Conservation (phyloP, 2,888 invertebrate species). For the Psococerastis gibbosa region DNA sequence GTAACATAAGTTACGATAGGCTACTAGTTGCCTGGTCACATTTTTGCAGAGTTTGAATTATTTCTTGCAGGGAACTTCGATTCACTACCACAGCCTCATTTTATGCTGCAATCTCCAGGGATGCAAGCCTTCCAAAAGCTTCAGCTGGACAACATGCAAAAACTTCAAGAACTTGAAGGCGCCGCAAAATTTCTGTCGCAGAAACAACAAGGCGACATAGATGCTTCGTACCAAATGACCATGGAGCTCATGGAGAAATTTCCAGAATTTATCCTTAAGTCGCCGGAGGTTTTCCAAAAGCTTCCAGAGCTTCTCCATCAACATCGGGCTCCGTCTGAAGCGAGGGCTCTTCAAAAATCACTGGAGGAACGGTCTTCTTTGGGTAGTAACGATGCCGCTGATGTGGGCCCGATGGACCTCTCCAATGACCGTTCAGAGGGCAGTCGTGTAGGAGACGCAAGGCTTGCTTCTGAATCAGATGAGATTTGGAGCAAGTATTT, state of each 20-base stretch:
- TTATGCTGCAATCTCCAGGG: constrained; percentile 5
- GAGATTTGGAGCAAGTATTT: constrained; percentile 18
- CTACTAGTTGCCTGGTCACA: too few species aligned
- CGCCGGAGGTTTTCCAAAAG: constrained; percentile 2
- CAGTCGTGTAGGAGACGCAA: neutral
- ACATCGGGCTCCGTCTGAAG: neutral
- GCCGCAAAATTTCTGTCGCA: neutral
- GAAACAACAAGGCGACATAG: neutral
- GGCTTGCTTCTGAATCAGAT: neutral
- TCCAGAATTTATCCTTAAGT: constrained; percentile 3
- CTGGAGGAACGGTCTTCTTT: constrained; percentile 1
- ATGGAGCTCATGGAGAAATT: constrained; percentile 3
- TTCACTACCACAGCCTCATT: neutral
- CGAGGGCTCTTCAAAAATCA: neutral
- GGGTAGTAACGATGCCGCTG: neutral
- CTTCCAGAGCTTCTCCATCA: constrained; percentile 6
- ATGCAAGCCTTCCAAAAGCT: constrained; percentile 1
- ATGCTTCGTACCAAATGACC: neutral
- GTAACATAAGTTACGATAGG: too few species aligned
- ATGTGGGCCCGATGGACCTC: constrained; percentile 4
- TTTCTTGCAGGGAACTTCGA: constrained; percentile 3
- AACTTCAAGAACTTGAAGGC: constrained; percentile 4
- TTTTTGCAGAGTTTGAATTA: too few species aligned
- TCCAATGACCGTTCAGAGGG: neutral
- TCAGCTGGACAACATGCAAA: constrained; percentile 4